phyloP scores from a whole-genome alignment of 2,888 invertebrate species.

The Phytoseiulus persimilis region DNA sequence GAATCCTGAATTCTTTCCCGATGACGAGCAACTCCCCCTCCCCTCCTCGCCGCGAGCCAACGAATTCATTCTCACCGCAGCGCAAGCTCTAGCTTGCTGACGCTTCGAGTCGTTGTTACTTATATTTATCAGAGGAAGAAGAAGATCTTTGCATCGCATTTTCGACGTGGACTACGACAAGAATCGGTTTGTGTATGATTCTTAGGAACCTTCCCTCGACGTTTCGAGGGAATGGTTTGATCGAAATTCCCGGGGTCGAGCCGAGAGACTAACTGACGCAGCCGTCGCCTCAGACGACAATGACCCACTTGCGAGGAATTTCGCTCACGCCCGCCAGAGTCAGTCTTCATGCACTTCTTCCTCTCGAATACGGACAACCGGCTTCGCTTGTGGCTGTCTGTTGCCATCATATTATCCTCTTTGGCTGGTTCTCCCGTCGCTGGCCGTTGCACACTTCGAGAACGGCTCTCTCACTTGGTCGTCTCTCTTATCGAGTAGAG shows the following conservation, averaged over 20 bases:
- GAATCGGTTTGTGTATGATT: not conserved
- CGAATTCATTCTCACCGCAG: too few relatives aligned
- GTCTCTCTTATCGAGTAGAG: not conserved
- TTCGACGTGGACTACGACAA: not conserved
- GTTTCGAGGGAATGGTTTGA: not conserved
- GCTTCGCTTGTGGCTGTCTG: not conserved
- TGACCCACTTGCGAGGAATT: not conserved
- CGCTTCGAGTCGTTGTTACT: too few relatives aligned
- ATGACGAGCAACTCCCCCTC: too few relatives aligned
- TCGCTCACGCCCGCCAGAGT: not conserved
- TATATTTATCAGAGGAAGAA: too few relatives aligned
- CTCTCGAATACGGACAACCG: not conserved
- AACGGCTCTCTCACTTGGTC: too few relatives aligned
- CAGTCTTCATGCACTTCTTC: not conserved
- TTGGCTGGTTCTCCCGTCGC: not conserved
- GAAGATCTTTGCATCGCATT: not conserved
- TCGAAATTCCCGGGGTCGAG: not conserved
- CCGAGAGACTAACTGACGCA: not conserved
- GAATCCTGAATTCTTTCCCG: not conserved
- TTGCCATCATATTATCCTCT: not conserved
- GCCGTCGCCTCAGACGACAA: not conserved
- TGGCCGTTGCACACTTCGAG: not conserved
- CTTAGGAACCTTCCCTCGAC: not conserved
- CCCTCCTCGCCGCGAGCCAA: too few relatives aligned
- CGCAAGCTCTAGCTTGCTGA: too few relatives aligned